Evolutionary conservation across 1,140 invertebrate genomes (phyloP).

Genomic region (Centruroides vittatus): DNA sequence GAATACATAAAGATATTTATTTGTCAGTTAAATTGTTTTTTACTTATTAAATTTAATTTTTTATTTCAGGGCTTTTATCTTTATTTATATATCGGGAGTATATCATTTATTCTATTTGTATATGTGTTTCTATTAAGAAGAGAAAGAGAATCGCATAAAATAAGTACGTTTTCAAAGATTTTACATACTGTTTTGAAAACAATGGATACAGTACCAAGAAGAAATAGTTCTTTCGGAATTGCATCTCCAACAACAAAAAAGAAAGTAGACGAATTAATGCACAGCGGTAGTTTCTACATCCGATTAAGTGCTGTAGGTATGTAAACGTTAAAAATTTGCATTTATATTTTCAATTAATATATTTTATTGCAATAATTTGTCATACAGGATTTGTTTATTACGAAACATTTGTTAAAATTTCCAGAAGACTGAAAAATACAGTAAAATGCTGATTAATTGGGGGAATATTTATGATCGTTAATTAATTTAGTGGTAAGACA

Average conservation of each 20-base stretch:
- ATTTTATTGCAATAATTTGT: neutral
- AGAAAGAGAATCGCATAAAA: neutral
- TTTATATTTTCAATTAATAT: neutral
- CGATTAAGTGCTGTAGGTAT: constrained; percentile 66
- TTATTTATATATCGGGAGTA: constrained; percentile 76
- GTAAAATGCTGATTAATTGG: neutral
- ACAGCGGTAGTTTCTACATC: constrained; percentile 78
- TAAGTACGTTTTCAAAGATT: neutral
- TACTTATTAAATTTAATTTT: neutral
- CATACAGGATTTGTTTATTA: neutral
- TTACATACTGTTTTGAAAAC: neutral
- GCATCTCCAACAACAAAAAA: neutral
- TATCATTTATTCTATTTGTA: constrained; percentile 73
- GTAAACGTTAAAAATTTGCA: neutral
- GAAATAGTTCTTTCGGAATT: neutral
- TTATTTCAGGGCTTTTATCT: constrained; percentile 50
- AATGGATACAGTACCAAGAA: too few relatives aligned
- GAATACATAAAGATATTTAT: too few relatives aligned
- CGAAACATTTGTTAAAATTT: neutral
- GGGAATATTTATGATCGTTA: neutral
- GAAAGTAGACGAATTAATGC: constrained; percentile 1
- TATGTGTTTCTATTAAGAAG: constrained; percentile 47
- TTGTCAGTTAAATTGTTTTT: too few relatives aligned
- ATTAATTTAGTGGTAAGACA: too few relatives aligned
- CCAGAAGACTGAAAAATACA: neutral